Base-by-base conservation (phyloP, 2,797 vertebrate genomes). In the Enteromius fasciolatus region DNA sequence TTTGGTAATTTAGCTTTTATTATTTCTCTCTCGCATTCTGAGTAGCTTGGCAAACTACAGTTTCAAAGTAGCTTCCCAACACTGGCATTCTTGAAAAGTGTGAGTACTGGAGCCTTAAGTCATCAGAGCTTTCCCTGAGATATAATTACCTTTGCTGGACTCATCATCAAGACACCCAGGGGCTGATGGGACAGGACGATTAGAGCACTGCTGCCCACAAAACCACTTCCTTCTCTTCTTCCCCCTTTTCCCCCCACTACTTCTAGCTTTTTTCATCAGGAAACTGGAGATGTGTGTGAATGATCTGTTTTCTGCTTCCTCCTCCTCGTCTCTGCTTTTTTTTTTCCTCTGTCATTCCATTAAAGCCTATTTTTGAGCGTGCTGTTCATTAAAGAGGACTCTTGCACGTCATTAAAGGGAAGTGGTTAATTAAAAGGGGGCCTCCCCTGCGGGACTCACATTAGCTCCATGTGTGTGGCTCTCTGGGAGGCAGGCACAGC, bases 401-500 rank as follows among this genome's bases (percentile, higher is more conserved):
- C 88, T 87, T 91, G 82, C 83, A 88, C 88, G 83, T 90, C 75
- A 84, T 91, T 90, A 90, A 87, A 81, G 82, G 85, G 84, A 84
- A 89, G 92, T 87, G 86, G 88, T 92, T 93, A 90, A 92, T 91
- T 90, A 92, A 90, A 88, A 91, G 85, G 78, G 79, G 69, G 64
- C 72, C 69, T 86, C 68, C 80, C 86, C 76, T 85, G 23, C 66
- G 64, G 59, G 64, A 95, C 97, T 97, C 90, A 99, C 97, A 3
- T 97, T 96, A 87, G 90, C 90, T 89, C 97, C 97, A 80, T 94
- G 90, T 7, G 97, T 95, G 90, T 96, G 94, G 88, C 96, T 97
- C 85, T 96, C 94, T 57, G 87, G 90, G 61, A 95, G 76, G 66
- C 97, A 99, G 41, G 94, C 77, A 36, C 97, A 99, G 81, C 85